Base-by-base conservation (phyloP, 2,797 vertebrate species). In the Hyperoplus immaculatus region DNA sequence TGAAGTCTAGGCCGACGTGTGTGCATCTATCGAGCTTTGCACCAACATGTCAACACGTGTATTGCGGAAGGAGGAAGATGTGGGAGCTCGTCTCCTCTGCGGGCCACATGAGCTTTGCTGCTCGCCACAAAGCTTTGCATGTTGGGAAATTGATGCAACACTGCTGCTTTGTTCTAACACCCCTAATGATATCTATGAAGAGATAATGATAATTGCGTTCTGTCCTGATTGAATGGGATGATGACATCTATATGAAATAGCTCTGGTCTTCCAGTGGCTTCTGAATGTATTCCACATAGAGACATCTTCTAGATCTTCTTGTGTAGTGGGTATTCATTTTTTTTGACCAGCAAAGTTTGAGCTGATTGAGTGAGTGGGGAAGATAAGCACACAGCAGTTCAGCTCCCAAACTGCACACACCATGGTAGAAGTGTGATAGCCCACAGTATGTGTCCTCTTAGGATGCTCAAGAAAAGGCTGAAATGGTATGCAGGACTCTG, bases 231-330 rank as follows among this genome's bases (percentile, higher is more conserved):
- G 82, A 87, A 85, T 53, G 46, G 88, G 88, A 92, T 93, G 92
- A 93, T 93, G 91, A 93, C 92, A 93, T 90, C 80, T 47, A 90
- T 88, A 87, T 81, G 92, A 90, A 93, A 93, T 61, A 84, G 81
- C 86, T 65, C 63, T 56, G 82, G 79, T 85, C 81, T 86, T 87
- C 67, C 69, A 75, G 14, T 65, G 61, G 76, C 80, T 78, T 70
- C 76, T 56, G 38, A 57, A 43, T 49, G 18, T 57, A 57, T 77
- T 80, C 68, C 68, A 75, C 61, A 58, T 50, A 82, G 75, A 90
- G 29, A 29, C 12, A 16, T 59, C 57, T 53, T 53, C 53, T 85
- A 45, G 66, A 78, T 84, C 72, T 64, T 67, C 78, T 67, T 47
- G 65, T 81, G 80, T 71, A 8, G 77, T 63, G 70, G 77, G 74